A percentile compares a stretch with the other conserved stretches of the same genome.
phyloP scores from a whole-genome alignment of 2,113 vertebrate species.

The Atlantisia rogersi region DNA sequence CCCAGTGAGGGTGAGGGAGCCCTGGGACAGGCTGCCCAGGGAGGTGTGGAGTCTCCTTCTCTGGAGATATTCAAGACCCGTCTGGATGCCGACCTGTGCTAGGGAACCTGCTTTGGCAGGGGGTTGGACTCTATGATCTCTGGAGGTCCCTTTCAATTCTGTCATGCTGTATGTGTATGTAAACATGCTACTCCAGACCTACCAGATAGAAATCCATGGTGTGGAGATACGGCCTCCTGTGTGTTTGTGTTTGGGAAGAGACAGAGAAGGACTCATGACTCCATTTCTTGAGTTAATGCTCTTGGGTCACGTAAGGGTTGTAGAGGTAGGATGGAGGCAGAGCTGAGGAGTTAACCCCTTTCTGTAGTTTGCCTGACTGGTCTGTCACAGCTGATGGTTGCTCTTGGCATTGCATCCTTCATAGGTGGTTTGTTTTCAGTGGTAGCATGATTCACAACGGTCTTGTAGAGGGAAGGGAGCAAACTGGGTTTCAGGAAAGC shows the following conservation, averaged over 20 bases:
- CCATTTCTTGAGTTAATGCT: background rate
- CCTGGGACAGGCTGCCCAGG: too few species aligned
- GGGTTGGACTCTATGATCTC: too few species aligned
- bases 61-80: too few species aligned
- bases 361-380: background rate
- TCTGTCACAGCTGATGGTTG: background rate
- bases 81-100: too few species aligned
- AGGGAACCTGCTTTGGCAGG: too few species aligned
- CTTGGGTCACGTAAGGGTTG: background rate
- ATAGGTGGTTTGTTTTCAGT: background rate
- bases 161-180: background rate
- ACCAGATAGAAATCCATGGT: background rate
- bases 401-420: background rate
- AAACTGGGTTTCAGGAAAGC: background rate
- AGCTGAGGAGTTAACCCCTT: background rate
- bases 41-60: too few species aligned
- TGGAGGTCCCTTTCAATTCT: too few species aligned
- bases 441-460: accelerated
- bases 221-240: background rate
- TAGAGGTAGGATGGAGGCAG: background rate
- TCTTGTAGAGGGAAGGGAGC: background rate
- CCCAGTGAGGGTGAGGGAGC: too few species aligned
- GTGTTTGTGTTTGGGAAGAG: background rate
- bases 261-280: background rate
- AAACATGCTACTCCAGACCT: background rate